Base-by-base conservation (phyloP, 2,888 invertebrate genomes). In the Eristalinus aeneus region DNA sequence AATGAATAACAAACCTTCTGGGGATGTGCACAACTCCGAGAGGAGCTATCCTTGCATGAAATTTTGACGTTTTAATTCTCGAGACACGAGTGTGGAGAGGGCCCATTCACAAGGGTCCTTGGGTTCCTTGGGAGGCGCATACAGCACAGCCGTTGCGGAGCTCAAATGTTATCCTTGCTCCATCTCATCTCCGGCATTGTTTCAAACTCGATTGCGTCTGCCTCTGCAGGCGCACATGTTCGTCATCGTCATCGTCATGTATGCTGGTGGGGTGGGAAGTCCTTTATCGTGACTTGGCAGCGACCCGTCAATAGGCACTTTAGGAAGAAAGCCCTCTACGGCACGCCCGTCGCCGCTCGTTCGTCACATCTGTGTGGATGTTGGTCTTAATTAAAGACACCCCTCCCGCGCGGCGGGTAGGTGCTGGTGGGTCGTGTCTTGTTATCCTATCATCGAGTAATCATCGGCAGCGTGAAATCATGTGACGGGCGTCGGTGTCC, bases 401-500 rank as follows among this genome's bases (percentile, higher is more conserved):
- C 39, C 31, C 61, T 27, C 53, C 64, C 64, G 36, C 36, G 63
- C 39, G 27, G 36, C 71, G 36, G 39, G 54, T 20, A 31, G 9
- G 32, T 23, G 58, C 46, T 27, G 20, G 39, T 46, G 46, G 34
- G 68, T 39, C 67, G 63, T 56, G 27, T 63, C 77, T 73, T 46
- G 72, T 76, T 83, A 77, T 77, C 65, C 82, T 83, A 64, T 77
- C 82, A 73, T 73, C 72, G 82, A 68, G 67, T 67, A 73, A 82
- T 77, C 82, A 56, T 63, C 68, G 65, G 58, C 23, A 54, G 53
- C 27, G 39, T 77, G 56, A 83, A 77, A 68, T 58, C 63, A 64
- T 83, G 82, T 68, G 77, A 63, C 72, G 68, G 68, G 32, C 73
- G 61, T 58, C 61, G 77, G 39, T 83, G 46, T 58, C 67, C 63